A percentile compares a stretch with the other conserved stretches of the same genome.
Conservation (phyloP, 2,888 invertebrate species). For the Aplocera efformata region DNA sequence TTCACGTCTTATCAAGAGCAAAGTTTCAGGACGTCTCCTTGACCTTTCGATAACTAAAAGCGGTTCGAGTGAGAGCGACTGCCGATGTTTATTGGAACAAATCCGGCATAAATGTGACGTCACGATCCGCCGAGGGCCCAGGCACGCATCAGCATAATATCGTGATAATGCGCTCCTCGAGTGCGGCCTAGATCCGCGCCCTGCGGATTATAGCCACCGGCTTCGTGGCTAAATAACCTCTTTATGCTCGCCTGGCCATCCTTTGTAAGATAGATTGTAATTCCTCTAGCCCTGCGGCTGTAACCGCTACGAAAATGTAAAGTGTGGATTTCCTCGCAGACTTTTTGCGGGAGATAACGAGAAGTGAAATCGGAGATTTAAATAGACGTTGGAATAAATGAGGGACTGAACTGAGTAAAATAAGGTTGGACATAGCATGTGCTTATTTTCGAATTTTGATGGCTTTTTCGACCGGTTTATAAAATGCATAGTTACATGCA, state of each 20-base stretch:
- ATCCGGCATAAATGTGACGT: conserved; percentile 42
- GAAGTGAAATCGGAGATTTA: conserved; percentile 6
- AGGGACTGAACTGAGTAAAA: not conserved
- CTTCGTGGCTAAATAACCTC: conserved; percentile 60
- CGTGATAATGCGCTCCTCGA: conserved; percentile 70
- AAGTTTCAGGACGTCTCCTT: conserved; percentile 14
- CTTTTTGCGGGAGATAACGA: conserved; percentile 15
- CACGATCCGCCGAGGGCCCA: conserved; percentile 44
- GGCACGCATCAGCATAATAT: conserved; percentile 73
- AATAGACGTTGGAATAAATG: conserved; percentile 2
- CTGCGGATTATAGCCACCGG: conserved; percentile 67
- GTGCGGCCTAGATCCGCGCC: conserved; percentile 58
- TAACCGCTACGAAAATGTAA: conserved; percentile 19
- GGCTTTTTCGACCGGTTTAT: too few species aligned
- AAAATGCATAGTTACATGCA: too few species aligned
- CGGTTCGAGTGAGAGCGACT: conserved; percentile 16
- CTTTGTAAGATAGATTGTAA: conserved; percentile 47
- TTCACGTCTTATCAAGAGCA: not conserved
- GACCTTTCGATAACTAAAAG: conserved; percentile 30
- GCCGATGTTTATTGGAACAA: conserved; percentile 26
- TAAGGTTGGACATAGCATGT: too few species aligned
- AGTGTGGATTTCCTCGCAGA: conserved; percentile 19
- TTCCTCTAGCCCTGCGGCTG: conserved; percentile 25
- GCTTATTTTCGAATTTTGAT: too few species aligned
- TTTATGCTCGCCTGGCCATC: conserved; percentile 51